Percentiles rank a stretch among this genome's conserved stretches.
Evolutionary conservation across 2,888 invertebrate genomes (phyloP).

Genomic region (Exephanes ischioxanthus): DNA sequence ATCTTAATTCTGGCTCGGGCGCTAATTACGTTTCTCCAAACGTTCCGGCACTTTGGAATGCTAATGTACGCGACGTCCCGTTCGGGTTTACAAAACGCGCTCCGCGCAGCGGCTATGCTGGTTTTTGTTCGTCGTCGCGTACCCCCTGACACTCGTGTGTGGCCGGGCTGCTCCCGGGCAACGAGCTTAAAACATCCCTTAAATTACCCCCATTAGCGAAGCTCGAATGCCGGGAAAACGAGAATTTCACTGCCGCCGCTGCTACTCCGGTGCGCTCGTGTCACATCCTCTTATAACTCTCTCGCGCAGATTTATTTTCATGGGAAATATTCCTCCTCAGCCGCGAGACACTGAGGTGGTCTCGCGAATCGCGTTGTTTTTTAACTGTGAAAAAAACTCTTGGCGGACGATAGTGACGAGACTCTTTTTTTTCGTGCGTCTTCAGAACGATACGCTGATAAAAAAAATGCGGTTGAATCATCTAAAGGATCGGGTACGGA

Average conservation of each 20-base stretch:
- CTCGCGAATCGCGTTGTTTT: slow-evolving; percentile 63
- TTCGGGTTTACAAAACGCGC: slow-evolving; percentile 69
- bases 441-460: no score
- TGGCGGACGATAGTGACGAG: neutral
- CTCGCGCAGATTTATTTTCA: slow-evolving; percentile 83
- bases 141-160: slow-evolving; percentile 74
- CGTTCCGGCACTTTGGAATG: slow-evolving; percentile 79
- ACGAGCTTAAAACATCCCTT: slow-evolving; percentile 84
- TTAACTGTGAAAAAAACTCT: slow-evolving; percentile 13
- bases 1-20: slow-evolving; percentile 54
- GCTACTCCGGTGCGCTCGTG: neutral
- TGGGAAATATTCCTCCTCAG: slow-evolving; percentile 80
- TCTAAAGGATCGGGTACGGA: no score
- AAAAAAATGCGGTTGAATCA: no score
- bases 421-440: no score
- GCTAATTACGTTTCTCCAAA: slow-evolving; percentile 59
- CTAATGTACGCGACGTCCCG: slow-evolving; percentile 80
- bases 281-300: slow-evolving; percentile 37
- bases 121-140: slow-evolving; percentile 78
- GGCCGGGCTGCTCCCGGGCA: slow-evolving; percentile 54
- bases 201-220: slow-evolving; percentile 84
- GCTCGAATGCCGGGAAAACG: slow-evolving; percentile 83
- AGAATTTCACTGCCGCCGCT: slow-evolving; percentile 82
- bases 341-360: slow-evolving; percentile 16
- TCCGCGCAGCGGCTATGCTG: neutral